Conservation (phyloP, 1,140 invertebrate genomes). For the Zaprionus kolodkinae region DNA sequence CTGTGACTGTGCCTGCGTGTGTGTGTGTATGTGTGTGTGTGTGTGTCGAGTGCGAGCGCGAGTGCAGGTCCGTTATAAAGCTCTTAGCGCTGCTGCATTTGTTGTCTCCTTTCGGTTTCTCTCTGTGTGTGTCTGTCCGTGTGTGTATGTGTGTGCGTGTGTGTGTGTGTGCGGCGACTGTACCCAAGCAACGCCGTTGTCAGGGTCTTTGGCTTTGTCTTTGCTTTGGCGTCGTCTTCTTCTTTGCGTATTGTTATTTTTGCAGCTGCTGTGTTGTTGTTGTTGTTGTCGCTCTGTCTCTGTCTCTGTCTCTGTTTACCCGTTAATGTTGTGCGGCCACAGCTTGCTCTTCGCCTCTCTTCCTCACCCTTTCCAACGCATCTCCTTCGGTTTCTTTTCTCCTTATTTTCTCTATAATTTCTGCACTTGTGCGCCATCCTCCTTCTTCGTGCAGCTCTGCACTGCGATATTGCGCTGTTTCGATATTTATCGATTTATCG, state of each 20-base stretch:
- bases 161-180: conserved; percentile 61
- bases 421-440: conserved; percentile 43
- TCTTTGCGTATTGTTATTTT: conserved; percentile 60
- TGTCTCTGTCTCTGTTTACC: background rate
- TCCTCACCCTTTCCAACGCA: background rate
- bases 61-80: conserved; percentile 38
- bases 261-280: conserved; percentile 54
- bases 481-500: background rate
- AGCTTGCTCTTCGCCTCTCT: background rate
- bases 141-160: background rate
- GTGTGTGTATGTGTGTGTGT: conserved; percentile 19
- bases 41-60: background rate
- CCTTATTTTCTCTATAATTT: background rate
- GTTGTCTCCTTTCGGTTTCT: conserved; percentile 15
- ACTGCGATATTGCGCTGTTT: background rate
- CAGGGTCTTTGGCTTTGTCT: conserved; percentile 55
- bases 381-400: background rate
- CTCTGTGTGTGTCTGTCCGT: too few relatives aligned
- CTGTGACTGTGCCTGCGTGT: conserved; percentile 6
- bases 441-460: conserved; percentile 12
- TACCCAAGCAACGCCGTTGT: conserved; percentile 40
- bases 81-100: conserved; percentile 25
- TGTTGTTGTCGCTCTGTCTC: background rate
- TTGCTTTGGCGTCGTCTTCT: conserved; percentile 33
- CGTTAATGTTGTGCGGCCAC: conserved; percentile 1